Base-by-base conservation (phyloP, 2,888 invertebrate genomes). In the Agrilus biguttatus region DNA sequence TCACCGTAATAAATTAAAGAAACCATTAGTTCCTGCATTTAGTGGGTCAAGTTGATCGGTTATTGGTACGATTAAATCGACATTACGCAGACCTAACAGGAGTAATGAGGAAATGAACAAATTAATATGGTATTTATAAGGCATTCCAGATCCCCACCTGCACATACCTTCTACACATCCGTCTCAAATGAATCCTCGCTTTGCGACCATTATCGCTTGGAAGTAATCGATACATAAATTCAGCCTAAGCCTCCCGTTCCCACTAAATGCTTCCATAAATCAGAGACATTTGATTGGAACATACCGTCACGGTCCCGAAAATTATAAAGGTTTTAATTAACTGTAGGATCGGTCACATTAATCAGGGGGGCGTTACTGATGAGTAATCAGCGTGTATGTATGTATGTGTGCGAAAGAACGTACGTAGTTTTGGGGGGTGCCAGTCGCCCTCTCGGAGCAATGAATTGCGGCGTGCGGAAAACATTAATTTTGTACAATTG, bases 271-370 rank as follows among this genome's bases (percentile, higher is more conserved):
- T 42, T 43, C 46, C 40, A 55, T 56, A 56, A 56, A 56, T 56
- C 53, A 55, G 51, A 44, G 47, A 46, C 46, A 17, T 40, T 47
- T 47, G 45, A 49, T 45, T 49, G 49, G 50, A 51, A 54, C 47
- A 45, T 52, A 49, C 50, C 53, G 51, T 48, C 47, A 47, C 50
- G 49, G 52, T 54, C 55, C 53, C 53, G 55, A 57, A 59, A 61
- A 62, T 61, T 61, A 60, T 61, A 59, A 61, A 56, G 58, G 58
- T 61, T 62, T 62, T 61, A 62, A 62, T 61, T 61, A 61, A 61
- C 61, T 57, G 55, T 52, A 51, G 56, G 55, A 61, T 61, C 60
- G 59, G 55, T 53, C 47, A 51, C 61, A 62, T 62, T 61, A 62
- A 61, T 62, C 61, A 61, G 51, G 51, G 49, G 60, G 60, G 60